Percentiles rank a stretch among this genome's conserved stretches.
These are phyloP conservation scores for Acrocyrtus sp. DNA, from an alignment of 2,888 invertebrate genomes.

Conservation along the genomic window DNA sequence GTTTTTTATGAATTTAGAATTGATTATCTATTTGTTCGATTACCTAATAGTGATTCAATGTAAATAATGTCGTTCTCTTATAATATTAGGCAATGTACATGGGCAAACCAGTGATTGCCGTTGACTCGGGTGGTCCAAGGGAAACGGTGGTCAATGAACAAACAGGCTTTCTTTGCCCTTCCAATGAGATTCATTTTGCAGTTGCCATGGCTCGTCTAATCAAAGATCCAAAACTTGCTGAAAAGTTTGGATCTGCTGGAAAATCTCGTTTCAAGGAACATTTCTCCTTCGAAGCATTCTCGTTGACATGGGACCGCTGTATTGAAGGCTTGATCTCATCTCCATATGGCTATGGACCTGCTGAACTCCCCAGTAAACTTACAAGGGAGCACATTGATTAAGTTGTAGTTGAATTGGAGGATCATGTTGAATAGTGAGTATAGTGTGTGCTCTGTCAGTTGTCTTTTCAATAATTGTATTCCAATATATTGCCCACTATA, in stretches of 20 bases:
- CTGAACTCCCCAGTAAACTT: conserved; percentile 36
- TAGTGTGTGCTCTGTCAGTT: no score
- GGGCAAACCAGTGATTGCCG: conserved; percentile 92
- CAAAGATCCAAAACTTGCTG: conserved; percentile 71
- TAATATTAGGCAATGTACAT: conserved; percentile 96
- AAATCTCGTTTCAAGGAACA: conserved; percentile 77
- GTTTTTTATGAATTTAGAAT: no score
- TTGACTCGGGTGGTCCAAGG: conserved; percentile 93
- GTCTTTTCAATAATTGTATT: no score
- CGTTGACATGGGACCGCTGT: conserved; percentile 73
- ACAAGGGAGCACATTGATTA: conserved; percentile 44
- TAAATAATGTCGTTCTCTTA: no score
- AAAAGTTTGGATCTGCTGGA: conserved; percentile 81
- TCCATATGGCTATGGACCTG: conserved; percentile 36
- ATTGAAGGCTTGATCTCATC: conserved; percentile 62
- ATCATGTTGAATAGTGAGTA: neutral
- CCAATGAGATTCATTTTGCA: conserved; percentile 78
- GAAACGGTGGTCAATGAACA: conserved; percentile 86
- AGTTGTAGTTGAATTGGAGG: no score
- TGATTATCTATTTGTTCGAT: neutral
- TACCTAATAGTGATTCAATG: no score
- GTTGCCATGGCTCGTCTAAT: conserved; percentile 79
- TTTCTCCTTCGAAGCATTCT: conserved; percentile 87
- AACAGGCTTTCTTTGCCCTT: conserved; percentile 84
- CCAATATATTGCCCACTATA: no score